These are phyloP conservation scores for Gulo gulo DNA, from an alignment of 2,113 vertebrate species.

Conservation along the genomic window DNA sequence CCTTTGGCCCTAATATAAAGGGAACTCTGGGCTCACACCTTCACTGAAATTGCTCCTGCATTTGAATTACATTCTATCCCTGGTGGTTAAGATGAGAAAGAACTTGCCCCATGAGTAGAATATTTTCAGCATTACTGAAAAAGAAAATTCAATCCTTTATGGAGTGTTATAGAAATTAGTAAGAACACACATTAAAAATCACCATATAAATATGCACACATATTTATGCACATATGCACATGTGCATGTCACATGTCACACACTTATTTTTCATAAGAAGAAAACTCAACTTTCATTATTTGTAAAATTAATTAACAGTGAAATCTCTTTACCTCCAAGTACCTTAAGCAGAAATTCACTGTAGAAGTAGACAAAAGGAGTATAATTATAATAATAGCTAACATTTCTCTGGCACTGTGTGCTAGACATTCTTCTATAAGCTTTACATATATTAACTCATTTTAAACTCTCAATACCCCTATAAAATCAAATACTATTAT, in stretches of 20 bases:
- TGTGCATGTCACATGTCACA: neutral
- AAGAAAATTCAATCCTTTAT: slow-evolving; percentile 14
- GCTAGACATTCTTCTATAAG: neutral
- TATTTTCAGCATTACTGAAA: slow-evolving; percentile 28
- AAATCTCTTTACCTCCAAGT: slow-evolving; percentile 7
- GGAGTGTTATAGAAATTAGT: slow-evolving; percentile 10
- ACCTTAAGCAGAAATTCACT: neutral
- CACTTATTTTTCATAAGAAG: neutral
- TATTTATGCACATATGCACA: neutral
- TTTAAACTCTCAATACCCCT: neutral
- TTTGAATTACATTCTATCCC: slow-evolving; percentile 40
- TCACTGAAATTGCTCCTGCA: slow-evolving; percentile 35
- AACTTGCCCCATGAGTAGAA: slow-evolving; percentile 27
- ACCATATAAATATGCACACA: neutral
- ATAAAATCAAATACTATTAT: neutral
- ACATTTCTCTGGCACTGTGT: neutral
- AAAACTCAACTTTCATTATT: slow-evolving; percentile 13
- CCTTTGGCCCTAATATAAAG: slow-evolving; percentile 63
- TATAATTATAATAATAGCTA: neutral
- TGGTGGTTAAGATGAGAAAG: slow-evolving; percentile 54
- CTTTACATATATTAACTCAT: neutral
- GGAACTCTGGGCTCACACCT: slow-evolving; percentile 42
- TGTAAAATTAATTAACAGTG: slow-evolving; percentile 23
- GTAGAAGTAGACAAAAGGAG: neutral
- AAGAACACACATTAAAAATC: neutral